Base-by-base conservation (phyloP, 2,113 vertebrate species). In the Salvelinus alpinus region DNA sequence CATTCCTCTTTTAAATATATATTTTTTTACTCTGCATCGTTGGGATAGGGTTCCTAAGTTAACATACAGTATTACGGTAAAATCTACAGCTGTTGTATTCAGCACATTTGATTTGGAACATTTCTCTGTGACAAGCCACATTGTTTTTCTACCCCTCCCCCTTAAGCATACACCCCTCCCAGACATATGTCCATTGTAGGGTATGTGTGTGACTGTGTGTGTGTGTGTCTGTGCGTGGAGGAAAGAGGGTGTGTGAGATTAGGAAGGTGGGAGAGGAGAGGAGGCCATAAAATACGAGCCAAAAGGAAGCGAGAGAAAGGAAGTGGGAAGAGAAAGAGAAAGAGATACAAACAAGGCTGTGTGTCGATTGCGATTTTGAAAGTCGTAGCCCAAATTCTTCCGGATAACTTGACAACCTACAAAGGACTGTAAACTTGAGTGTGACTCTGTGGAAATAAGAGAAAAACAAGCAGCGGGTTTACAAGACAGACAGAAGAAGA, bases 201-300 rank as follows among this genome's bases (percentile, higher is more conserved):
- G 51, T 4, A 3, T 44, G 38, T 38, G 34, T 44, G 38, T 44
- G 73, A 54, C 66, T 48, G 68, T 77, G 66, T 73, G 62, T 38
- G 8, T 48, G 68, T 78, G 66, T 73, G 62, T 38, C 8, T 34
- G 34, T 34, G 34, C 7, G 34, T 12, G 51, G 5, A 18, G 12
- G 51, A 54, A 54, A 54, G 12, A 18, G 65, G 7, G 12, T 20
- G 29, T 66, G 9, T 66, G 11, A 27, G 8, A 14, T 27, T 1
- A 27, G 64, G 64, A 24, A 14, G 27, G 16, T 62, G 20, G 60
- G 11, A 62, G 65, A 2, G 3, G 16, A 60, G 20, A 60, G 18
- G 71, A 24, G 47, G 29, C 75, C 78, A 76, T 81, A 79, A 78
- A 85, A 57, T 74, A 76, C 68, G 47, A 68, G 31, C 27, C 18